phyloP scores from a whole-genome alignment of 2,888 invertebrate genomes.

The Muscina levida region DNA sequence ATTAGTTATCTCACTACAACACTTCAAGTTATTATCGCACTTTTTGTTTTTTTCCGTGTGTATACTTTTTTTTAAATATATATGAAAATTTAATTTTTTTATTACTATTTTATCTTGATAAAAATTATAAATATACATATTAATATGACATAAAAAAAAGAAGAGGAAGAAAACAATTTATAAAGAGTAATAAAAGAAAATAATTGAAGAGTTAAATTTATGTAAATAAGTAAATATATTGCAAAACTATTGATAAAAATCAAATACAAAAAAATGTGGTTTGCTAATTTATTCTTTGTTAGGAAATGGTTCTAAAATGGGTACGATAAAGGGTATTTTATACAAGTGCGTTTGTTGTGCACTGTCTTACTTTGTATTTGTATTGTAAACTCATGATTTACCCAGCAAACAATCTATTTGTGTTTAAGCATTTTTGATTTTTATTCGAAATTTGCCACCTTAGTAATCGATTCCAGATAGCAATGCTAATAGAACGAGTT shows the following conservation, averaged over 20 bases:
- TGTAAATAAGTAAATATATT: constrained; percentile 77
- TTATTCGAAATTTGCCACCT: no score
- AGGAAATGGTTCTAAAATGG: no score
- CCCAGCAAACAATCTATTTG: no score
- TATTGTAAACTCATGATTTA: no score
- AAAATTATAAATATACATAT: constrained; percentile 49
- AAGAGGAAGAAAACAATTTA: constrained; percentile 36
- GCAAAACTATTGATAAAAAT: constrained; percentile 71
- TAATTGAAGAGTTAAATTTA: constrained; percentile 58
- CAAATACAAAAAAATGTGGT: constrained; percentile 48
- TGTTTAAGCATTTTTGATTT: no score
- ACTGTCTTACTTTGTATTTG: no score
- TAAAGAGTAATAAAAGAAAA: constrained; percentile 48
- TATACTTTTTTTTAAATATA: constrained; percentile 52
- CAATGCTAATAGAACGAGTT: no score
- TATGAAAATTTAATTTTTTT: constrained; percentile 58
- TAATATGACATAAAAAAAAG: constrained; percentile 51
- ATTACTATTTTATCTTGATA: constrained; percentile 56
- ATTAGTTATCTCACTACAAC: constrained; percentile 22
- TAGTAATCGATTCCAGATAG: no score
- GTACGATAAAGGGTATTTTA: no score
- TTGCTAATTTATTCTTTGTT: not conserved
- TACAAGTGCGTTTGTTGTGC: no score
- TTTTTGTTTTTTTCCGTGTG: constrained; percentile 51
- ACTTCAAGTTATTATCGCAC: constrained; percentile 11